These are phyloP conservation scores for Trichonephila inaurata DNA, from an alignment of 1,140 invertebrate genomes.

Conservation along the genomic window DNA sequence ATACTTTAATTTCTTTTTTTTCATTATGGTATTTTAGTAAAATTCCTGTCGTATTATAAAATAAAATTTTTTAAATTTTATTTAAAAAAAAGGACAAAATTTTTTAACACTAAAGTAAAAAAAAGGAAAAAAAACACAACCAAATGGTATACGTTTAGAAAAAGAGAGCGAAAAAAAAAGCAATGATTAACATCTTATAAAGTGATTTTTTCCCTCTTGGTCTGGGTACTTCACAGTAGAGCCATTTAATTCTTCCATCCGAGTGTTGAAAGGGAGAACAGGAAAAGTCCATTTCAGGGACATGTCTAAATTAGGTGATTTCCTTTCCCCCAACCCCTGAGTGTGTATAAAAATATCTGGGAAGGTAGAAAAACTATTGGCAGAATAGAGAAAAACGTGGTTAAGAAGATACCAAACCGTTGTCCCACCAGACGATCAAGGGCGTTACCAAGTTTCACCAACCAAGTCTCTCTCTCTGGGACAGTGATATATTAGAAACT, in stretches of 20 bases:
- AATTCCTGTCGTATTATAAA: no score
- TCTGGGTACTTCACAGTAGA: not conserved
- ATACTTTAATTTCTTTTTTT: no score
- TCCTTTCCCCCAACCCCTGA: not conserved
- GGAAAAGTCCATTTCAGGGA: constrained; percentile 64
- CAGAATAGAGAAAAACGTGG: not conserved
- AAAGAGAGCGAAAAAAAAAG: no score
- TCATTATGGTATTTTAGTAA: no score
- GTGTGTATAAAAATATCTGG: constrained; percentile 17
- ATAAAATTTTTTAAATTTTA: no score
- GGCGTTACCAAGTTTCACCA: constrained; percentile 34
- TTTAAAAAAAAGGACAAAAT: no score
- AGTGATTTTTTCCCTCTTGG: not conserved
- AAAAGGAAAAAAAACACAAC: not conserved
- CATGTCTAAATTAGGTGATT: constrained; percentile 60
- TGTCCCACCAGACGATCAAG: not conserved
- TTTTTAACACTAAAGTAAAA: no score
- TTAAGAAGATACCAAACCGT: not conserved
- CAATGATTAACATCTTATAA: not conserved
- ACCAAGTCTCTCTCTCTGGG: not conserved
- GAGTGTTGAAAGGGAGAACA: constrained; percentile 31
- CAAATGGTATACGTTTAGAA: no score
- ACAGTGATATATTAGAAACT: constrained; percentile 30
- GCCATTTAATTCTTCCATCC: constrained; percentile 48
- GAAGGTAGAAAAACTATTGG: not conserved